These are phyloP conservation scores for Pantala flavescens DNA, from an alignment of 1,140 invertebrate species.

Conservation along the genomic window DNA sequence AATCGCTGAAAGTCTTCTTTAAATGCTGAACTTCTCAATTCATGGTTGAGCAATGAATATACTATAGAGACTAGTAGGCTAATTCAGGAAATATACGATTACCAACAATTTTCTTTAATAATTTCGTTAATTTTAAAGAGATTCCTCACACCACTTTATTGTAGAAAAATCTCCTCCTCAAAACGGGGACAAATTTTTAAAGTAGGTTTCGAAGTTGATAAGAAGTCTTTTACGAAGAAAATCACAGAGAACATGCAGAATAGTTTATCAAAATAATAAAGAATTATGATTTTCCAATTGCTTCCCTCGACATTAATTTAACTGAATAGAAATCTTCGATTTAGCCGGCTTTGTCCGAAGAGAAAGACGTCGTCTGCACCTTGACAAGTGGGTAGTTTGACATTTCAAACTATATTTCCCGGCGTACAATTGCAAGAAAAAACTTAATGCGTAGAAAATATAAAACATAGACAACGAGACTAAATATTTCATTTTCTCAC, in stretches of 20 bases:
- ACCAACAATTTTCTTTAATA: background rate
- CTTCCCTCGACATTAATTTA: background rate
- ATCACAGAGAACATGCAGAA: background rate
- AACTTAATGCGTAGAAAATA: background rate
- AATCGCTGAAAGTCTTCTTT: slow-evolving; percentile 6
- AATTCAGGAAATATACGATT: background rate
- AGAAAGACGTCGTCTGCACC: slow-evolving; percentile 7
- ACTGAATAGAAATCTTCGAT: background rate
- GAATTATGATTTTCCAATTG: too few species aligned
- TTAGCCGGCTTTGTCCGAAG: slow-evolving; percentile 2
- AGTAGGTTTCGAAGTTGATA: background rate
- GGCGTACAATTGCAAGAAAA: background rate
- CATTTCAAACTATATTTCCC: slow-evolving; percentile 1
- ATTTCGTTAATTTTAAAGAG: background rate
- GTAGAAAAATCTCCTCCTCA: background rate
- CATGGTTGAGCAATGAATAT: background rate
- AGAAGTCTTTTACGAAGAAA: background rate
- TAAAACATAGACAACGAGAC: background rate
- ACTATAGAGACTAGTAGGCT: background rate
- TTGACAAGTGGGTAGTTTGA: slow-evolving; percentile 9
- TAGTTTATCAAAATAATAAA: too few species aligned
- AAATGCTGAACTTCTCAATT: background rate
- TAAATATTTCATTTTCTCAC: background rate
- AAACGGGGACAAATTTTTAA: background rate
- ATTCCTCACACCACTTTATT: background rate